A percentile compares a stretch with the other conserved stretches of the same genome.
Conservation (phyloP, 1,140 invertebrate genomes). For the Brachionus plicatilis region DNA sequence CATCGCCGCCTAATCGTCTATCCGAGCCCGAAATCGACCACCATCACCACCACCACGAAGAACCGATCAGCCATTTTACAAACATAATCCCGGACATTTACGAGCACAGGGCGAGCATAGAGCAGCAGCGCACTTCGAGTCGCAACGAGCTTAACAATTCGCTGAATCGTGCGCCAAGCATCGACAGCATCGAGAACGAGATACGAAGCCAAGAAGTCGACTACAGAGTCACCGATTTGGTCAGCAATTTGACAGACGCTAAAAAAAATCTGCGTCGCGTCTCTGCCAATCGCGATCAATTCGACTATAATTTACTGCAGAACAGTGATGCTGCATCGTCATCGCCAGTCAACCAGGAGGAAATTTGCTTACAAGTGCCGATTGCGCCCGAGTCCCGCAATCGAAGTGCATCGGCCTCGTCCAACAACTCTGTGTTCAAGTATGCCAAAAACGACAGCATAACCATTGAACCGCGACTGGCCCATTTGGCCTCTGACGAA, state of each 20-base stretch:
- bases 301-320: not conserved
- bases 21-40: not conserved
- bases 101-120: not conserved
- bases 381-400: not conserved
- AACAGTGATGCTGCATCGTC: not conserved
- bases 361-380: not conserved
- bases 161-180: not conserved
- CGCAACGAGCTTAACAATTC: not conserved
- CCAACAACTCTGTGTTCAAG: slow-evolving; percentile 6
- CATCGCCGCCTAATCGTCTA: not conserved
- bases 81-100: not conserved
- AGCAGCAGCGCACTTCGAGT: not conserved
- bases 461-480: not conserved
- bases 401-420: not conserved
- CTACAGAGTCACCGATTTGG: not conserved
- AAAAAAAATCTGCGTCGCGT: not conserved
- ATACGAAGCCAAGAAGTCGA: not conserved
- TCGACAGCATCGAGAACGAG: slow-evolving; percentile 9
- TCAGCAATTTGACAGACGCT: not conserved
- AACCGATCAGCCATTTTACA: not conserved
- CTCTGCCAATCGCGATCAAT: not conserved
- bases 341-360: not conserved
- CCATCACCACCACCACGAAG: no score
- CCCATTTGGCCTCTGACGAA: not conserved
- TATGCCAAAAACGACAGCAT: not conserved